Conservation (phyloP, 1,140 invertebrate genomes). For the Bombus ignitus region DNA sequence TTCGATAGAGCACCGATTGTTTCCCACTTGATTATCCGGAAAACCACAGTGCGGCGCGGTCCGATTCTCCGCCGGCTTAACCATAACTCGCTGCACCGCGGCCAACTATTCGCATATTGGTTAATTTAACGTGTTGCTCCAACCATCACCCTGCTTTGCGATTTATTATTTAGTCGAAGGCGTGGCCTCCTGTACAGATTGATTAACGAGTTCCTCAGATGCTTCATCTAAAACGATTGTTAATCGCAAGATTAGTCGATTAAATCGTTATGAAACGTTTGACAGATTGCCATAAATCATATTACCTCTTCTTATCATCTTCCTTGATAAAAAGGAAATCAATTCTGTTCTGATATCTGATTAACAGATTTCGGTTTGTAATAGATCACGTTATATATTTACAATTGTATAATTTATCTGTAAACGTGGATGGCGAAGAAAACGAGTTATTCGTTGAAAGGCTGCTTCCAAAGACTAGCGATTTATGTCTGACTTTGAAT, state of each 20-base stretch:
- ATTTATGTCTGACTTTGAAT: background rate
- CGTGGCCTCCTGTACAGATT: background rate
- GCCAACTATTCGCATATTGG: slow-evolving; percentile 66
- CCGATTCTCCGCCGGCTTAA: slow-evolving; percentile 54
- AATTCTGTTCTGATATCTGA: background rate
- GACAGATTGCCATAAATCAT: too few relatives aligned
- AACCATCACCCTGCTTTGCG: background rate
- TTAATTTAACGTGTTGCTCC: slow-evolving; percentile 68
- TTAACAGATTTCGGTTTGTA: too few relatives aligned
- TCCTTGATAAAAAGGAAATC: background rate
- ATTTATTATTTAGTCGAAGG: slow-evolving; percentile 53
- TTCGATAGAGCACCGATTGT: slow-evolving; percentile 71
- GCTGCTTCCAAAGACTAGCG: background rate
- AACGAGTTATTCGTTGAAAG: too few relatives aligned
- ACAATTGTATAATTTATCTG: too few relatives aligned
- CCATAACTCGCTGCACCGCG: slow-evolving; percentile 59
- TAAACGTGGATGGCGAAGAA: too few relatives aligned
- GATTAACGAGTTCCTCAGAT: slow-evolving; percentile 36
- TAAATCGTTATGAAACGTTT: background rate
- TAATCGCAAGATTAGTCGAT: background rate
- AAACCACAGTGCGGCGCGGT: slow-evolving; percentile 66
- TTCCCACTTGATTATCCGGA: slow-evolving; percentile 74
- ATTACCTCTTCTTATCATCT: background rate
- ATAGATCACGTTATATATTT: too few relatives aligned
- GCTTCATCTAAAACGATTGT: background rate